Evolutionary conservation across 2,797 vertebrate genomes (phyloP).

Genomic region (Myotis myotis): DNA sequence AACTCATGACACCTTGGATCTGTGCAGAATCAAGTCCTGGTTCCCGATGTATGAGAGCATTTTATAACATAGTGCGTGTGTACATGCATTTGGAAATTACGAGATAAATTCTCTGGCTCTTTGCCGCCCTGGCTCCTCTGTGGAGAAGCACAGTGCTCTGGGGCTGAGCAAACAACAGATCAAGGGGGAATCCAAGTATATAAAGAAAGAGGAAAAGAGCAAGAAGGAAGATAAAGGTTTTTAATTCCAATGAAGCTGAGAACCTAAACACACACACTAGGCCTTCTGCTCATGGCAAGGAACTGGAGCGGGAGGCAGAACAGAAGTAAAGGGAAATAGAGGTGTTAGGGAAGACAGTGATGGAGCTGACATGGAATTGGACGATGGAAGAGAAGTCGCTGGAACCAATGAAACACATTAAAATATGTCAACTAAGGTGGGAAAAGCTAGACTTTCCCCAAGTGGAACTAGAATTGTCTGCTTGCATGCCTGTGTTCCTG

Average conservation of each 20-base stretch:
- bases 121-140: conserved; percentile 15
- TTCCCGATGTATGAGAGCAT: neutral
- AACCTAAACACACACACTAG: neutral
- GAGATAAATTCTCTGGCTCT: conserved; percentile 44
- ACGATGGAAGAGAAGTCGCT: neutral
- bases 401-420: neutral
- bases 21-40: neutral
- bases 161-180: conserved; percentile 46
- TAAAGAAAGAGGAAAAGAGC: neutral
- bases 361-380: neutral
- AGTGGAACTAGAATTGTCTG: neutral
- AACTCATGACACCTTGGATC: neutral
- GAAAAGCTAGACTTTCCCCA: neutral
- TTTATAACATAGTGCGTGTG: neutral
- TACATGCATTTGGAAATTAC: conserved; percentile 43
- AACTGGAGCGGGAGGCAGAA: neutral
- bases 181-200: conserved; percentile 32
- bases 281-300: neutral
- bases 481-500: neutral
- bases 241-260: neutral
- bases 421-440: neutral
- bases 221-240: conserved; percentile 35
- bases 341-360: accelerated
- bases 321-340: neutral
- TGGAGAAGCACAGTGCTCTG: conserved; percentile 38